Base-by-base conservation (phyloP, 2,888 invertebrate species). In the Ecliptopera silaceata region DNA sequence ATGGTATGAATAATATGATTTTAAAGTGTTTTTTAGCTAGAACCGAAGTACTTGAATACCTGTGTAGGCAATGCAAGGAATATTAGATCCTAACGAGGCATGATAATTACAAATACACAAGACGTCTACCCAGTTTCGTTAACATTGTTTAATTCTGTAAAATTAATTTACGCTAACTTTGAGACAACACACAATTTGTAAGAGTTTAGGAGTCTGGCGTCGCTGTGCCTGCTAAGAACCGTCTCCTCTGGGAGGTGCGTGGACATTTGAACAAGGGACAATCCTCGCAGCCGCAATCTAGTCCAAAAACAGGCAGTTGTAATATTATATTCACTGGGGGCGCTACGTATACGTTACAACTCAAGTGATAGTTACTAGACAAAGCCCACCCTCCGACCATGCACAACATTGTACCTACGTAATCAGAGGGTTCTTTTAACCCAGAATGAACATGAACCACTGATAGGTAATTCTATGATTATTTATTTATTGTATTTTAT, bases 191-290 rank as follows among this genome's bases (percentile, higher is more conserved):
- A 29, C 11, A 29, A 29, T 34, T 34, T 13, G 34, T 12, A 2
- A 36, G 10, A 36, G n/a, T 15, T 48, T 26, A 54, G 13, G 47
- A 36, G 47, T 68, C 51, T 49, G 54, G 54, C 10, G 39, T 48
- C 10, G 59, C 22, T 45, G 63, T 31, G 26, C 42, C 49, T 8
- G 70, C 69, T 26, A 71, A 68, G 32, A 64, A 67, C 13, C 85
- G 76, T 54, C 86, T 75, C 44, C 70, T 71, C 17, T 66, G 17
- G 12, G 86, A 86, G 59, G 67, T 75, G 53, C 81, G 71, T 18
- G 83, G 82, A 63, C 80, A 82, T 66, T 79, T 82, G 71, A 79
- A 75, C 51, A 75, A 74, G 52, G 63, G 73, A 17, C 69, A 67
- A 46, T 72, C 76, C 54, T 56, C 53, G 65, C 64, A 63, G 61